Conservation (phyloP, 2,888 invertebrate genomes). For the Xanthorhoe designata region DNA sequence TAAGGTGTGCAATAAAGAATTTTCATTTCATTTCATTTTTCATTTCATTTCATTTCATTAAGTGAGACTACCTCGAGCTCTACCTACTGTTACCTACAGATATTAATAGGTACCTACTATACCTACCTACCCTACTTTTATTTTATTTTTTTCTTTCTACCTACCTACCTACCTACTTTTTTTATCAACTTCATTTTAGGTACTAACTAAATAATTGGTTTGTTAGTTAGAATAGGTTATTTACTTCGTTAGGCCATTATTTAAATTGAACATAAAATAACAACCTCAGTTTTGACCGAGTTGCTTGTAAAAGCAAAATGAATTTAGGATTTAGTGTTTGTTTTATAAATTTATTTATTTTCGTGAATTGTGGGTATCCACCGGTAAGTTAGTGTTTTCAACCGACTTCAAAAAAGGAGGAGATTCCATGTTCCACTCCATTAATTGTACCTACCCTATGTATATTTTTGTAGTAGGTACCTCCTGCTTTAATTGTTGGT, state of each 20-base stretch:
- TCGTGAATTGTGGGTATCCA: slow-evolving; percentile 48
- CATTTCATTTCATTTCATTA: too few relatives aligned
- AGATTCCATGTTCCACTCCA: background rate
- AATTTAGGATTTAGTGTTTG: slow-evolving; percentile 13
- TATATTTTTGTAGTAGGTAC: background rate
- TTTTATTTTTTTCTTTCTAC: background rate
- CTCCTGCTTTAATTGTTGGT: too few relatives aligned
- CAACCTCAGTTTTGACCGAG: background rate
- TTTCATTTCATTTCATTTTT: too few relatives aligned
- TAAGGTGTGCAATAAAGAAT: too few relatives aligned
- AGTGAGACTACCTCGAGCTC: too few relatives aligned
- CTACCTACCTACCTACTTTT: background rate
- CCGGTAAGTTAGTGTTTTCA: slow-evolving; percentile 47
- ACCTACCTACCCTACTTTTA: too few relatives aligned
- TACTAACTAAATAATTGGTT: background rate
- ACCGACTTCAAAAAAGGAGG: too few relatives aligned
- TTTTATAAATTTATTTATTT: slow-evolving; percentile 41
- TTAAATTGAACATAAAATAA: background rate
- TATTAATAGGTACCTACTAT: too few relatives aligned
- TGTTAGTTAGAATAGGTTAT: background rate
- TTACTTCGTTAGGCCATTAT: background rate
- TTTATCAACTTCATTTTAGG: background rate
- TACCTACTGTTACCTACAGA: too few relatives aligned
- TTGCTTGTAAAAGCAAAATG: slow-evolving; percentile 8
- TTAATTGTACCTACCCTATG: background rate